Evolutionary conservation across 1,140 invertebrate genomes (phyloP), one percentile per base, ranked within the genome.

Genomic region (Galleria mellonella): DNA sequence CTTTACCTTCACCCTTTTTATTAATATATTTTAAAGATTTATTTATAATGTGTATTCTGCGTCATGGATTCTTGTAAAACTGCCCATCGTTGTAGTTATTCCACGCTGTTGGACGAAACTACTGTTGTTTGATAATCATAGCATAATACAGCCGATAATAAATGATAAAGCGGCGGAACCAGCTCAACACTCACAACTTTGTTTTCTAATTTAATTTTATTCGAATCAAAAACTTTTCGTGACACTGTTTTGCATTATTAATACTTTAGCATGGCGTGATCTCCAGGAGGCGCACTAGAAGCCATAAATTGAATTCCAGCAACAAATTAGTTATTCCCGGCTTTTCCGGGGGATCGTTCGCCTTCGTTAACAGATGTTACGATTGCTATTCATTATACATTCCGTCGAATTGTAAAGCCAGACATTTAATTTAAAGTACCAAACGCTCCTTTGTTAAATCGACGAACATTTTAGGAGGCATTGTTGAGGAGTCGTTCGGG

Each of bases 191-290:
- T 68, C 68, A 62, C 62, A 74, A 81, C 74, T 77, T 73, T 73
- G 72, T 83, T 81, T 72, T 53, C 75, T 85, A 83, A 85, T 83
- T 75, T 66, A 72, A 83, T 85, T 83, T 83, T 72, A 83, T 76
- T 51, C 51, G 68, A 85, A 82, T 82, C 79, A 81, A 82, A 85
- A 85, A 85, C 73, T 85, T 85, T 78, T 55, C 75, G 79, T 83
- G 82, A 85, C 82, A 85, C 82, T 85, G 82, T 85, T 85, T 85
- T 85, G 79, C 82, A 85, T 85, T 85, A 85, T 82, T 85, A 85
- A 85, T 83, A 81, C 77, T 79, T 77, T 72, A 70, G 72, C 68
- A 68, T 74, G 62, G 71, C 71, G 67, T 82, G 78, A 85, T 85
- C 74, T 83, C 78, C 73, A 57, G 53, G 73, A 76, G 77, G 73